Evolutionary conservation across 2,113 vertebrate species (phyloP).

Genomic region (Lanius ludovicianus): DNA sequence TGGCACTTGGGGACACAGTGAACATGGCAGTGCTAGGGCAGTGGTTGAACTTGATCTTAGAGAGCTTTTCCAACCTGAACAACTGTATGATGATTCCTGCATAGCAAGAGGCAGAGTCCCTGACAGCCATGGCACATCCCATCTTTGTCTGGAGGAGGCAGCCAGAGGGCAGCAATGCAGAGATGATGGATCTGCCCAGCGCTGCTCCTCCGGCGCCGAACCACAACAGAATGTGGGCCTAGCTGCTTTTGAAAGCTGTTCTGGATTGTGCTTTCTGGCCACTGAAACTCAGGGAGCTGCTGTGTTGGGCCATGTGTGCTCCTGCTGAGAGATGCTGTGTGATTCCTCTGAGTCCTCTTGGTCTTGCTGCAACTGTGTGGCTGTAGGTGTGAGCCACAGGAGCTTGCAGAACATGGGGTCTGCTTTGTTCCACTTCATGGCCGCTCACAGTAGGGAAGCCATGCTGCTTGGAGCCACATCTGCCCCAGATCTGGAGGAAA

Average conservation of each 20-base stretch:
- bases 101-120: neutral
- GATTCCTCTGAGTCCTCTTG: neutral
- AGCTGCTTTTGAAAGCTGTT: neutral
- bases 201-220: neutral
- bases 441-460: neutral
- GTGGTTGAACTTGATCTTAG: neutral
- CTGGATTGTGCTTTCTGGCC: neutral
- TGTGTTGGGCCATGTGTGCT: fast-evolving
- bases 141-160: neutral
- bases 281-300: neutral
- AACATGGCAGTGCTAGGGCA: neutral
- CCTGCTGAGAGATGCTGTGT: neutral
- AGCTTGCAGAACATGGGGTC: fast-evolving
- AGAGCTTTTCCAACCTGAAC: neutral
- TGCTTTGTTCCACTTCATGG: neutral
- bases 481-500: neutral
- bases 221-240: neutral
- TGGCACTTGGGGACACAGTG: neutral
- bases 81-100: neutral
- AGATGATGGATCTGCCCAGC: fast-evolving
- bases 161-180: constrained; percentile 55
- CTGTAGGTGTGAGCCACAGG: fast-evolving
- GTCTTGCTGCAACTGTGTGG: fast-evolving
- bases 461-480: neutral
- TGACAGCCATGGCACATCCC: fast-evolving